Evolutionary conservation across 2,888 invertebrate species (phyloP), one percentile per base, ranked within the genome.

Genomic region (Desoria tigrina): DNA sequence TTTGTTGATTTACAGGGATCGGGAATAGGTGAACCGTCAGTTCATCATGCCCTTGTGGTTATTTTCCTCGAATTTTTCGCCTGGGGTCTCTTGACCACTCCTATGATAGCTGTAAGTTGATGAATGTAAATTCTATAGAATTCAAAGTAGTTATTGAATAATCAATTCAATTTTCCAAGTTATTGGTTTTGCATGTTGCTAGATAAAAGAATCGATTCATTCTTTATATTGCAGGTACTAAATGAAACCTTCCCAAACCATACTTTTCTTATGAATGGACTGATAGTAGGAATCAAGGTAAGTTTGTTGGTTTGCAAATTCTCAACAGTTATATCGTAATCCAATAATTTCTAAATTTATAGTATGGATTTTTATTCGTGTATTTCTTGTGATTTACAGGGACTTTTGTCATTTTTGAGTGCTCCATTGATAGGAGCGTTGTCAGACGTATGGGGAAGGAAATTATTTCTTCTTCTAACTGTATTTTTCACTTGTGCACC

Each of bases 11-110:
- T 86, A 61, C 84, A 89, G 88, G 87, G 87, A 77, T 88, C 88
- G 78, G 93, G 93, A 77, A 89, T 94, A 80, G 94, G 94, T 74
- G 90, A 91, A 81, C 95, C 99, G 73, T 94, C 94, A 80, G 90
- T 99, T 72, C 95, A 94, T 83, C 99, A 99, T 87, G 99, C 99
- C 71, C 84, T 99, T 81, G 90, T 99, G 80, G 95, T 99, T 79
- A 99, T 99, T 83, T 99, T 99, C 85, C 85, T 99, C 82, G 99
- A 99, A 84, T 99, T 98, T 84, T 99, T 99, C 84, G 95, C 98
- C 76, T 99, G 99, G 98, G 99, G 99, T 61, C 86, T 99, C 76
- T 86, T 99, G 74, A 99, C 98, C 73, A 94, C 96, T 87, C 98
- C 99, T 66, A 92, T 98, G 79, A 99, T 99, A 83, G 84, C 86